Evolutionary conservation across 2,888 invertebrate genomes (phyloP), one percentile per base, ranked within the genome.

Genomic region (Drosophila picticornis): DNA sequence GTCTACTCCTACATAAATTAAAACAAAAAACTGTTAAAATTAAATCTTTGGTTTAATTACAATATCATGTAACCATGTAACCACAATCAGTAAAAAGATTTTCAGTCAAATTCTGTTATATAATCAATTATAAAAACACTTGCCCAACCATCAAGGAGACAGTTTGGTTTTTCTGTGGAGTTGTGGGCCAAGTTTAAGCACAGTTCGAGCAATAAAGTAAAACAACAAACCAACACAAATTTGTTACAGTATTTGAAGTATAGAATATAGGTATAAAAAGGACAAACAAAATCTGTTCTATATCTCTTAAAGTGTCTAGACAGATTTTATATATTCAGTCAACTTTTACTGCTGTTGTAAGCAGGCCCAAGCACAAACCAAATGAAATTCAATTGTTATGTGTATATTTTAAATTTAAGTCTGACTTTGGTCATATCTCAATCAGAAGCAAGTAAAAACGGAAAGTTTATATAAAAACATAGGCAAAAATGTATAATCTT

Each of bases 201-300:
- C 27, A 69, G 75, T 48, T 53, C n/a, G 9, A 31, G 40, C 36
- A 27, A 27, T 27, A 5, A 68, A 67, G 38, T 51, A 60, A 63
- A 50, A 56, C 64, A 62, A 62, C 74, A 77, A 73, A 68, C 61
- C 74, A 68, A 3, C 38, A 7, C 38, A n/a, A n/a, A n/a, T 40
- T n/a, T 40, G 3, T n/a, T 4, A 10, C 4, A 38, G 7, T 40
- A n/a, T n/a, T n/a, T 40, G 0, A n/a, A 4, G 4, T 10, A 2
- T n/a, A 40, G 1, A 40, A 11, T 11, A n/a, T 40, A 11, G n/a
- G 1, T 11, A n/a, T n/a, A n/a, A n/a, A n/a, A n/a, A n/a, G 38
- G 38, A 38, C 3, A 38, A 0, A 16, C 6, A 2, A 40, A n/a
- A 11, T 2, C 2, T n/a, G 10, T 40, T 40, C 4, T 0, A n/a